These are phyloP conservation scores for Hemibagrus wyckioides DNA, from an alignment of 2,113 vertebrate species.

Conservation along the genomic window DNA sequence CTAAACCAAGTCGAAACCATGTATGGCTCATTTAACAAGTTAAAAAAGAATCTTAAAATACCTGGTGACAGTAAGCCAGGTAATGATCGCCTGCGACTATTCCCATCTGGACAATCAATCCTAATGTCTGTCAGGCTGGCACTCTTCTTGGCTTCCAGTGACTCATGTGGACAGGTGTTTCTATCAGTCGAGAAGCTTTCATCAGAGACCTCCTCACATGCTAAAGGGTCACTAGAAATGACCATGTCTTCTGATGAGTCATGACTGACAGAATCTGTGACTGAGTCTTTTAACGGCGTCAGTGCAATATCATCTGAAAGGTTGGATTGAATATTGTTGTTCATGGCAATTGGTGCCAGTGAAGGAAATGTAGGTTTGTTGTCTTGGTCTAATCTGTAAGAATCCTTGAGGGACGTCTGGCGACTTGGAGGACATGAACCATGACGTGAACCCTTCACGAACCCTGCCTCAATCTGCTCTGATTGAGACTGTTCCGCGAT, in stretches of 20 bases:
- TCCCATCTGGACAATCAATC: conserved; percentile 77
- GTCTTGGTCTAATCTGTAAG: conserved; percentile 20
- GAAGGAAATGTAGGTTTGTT: conserved; percentile 28
- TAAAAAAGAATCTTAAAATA: conserved; percentile 59
- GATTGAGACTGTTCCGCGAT: conserved; percentile 70
- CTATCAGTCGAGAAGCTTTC: neutral
- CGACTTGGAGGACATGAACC: conserved; percentile 69
- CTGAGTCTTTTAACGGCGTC: neutral
- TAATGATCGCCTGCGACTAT: conserved; percentile 83
- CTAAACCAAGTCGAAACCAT: neutral
- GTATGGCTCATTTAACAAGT: neutral
- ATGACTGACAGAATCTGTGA: conserved; percentile 29
- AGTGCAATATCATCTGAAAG: conserved; percentile 13
- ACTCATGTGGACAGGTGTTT: conserved; percentile 66
- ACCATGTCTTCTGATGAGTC: conserved; percentile 31
- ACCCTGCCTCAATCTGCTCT: conserved; percentile 61
- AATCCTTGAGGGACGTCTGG: conserved; percentile 62
- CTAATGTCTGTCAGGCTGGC: conserved; percentile 89
- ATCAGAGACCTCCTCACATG: conserved; percentile 31
- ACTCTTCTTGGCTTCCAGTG: conserved; percentile 86
- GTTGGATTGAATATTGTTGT: neutral
- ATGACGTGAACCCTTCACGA: conserved; percentile 62
- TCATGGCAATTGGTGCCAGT: conserved; percentile 9
- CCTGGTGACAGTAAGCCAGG: conserved; percentile 88
- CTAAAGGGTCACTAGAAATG: conserved; percentile 26